Base-by-base conservation (phyloP, 2,113 vertebrate species). In the Lipophrys pholis region DNA sequence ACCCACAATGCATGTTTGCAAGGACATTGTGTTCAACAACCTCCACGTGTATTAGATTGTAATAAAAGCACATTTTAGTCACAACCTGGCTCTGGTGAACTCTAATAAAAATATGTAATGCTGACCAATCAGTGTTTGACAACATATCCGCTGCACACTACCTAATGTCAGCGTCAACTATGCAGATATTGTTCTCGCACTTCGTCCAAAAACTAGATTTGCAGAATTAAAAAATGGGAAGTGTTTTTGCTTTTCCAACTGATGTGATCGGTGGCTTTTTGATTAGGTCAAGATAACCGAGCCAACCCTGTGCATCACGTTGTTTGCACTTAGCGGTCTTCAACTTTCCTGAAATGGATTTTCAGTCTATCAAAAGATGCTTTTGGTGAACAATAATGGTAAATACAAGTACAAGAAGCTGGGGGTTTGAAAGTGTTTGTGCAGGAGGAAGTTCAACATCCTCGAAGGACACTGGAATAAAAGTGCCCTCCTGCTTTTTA, bases 401-500 rank as follows among this genome's bases (percentile, higher is more conserved):
- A 53, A 67, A 63, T 11, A 42, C 63, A 56, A 57, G 36, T 76
- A 57, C 35, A 17, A 54, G 50, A 63, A 63, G 36, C 68, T 15
- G 43, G 10, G 36, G 10, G 40, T 82, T 64, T 76, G 36, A 84
- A 76, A 85, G 73, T 58, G 72, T 46, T 71, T 69, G 11, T 67
- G 72, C 58, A 59, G 54, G 73, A 86, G 40, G 78, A 86, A 76
- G 14, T 54, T 56, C 77, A 53, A 38, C 42, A 57, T 81, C 71
- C 83, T 89, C 76, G 39, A 53, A 82, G 77, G 84, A 87, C 75
- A 46, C 5, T 60, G 45, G 55, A 81, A 73, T 65, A 16, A 71
- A 82, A 77, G 56, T 57, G 66, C 40, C 65, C 64, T 15, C 10
- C 59, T 78, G 54, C 73, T 56, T 80, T 83, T 86, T 51, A 72